These are phyloP conservation scores for Poliocrania exsul DNA, from an alignment of 2,797 vertebrate species.

Conservation along the genomic window DNA sequence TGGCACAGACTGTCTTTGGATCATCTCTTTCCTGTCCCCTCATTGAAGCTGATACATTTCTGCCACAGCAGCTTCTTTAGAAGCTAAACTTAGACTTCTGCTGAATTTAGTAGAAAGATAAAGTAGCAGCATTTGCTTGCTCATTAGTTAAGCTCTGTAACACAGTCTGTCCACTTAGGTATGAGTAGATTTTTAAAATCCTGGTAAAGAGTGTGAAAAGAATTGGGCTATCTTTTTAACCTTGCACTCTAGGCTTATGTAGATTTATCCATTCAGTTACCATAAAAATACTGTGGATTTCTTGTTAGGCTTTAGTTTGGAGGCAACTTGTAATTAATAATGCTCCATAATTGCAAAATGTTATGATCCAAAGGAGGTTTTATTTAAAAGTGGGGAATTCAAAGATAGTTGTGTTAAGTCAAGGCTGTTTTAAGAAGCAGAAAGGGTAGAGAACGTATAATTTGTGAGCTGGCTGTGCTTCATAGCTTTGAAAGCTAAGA, in stretches of 20 bases:
- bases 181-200: neutral
- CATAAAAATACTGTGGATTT: neutral
- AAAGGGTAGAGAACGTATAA: fast-evolving
- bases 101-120: neutral
- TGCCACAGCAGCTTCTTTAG: neutral
- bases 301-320: neutral
- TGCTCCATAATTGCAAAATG: neutral
- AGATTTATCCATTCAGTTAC: neutral
- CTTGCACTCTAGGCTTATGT: neutral
- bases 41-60: neutral
- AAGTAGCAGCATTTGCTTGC: neutral
- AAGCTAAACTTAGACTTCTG: neutral
- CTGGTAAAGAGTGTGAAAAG: neutral
- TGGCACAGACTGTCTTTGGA: neutral
- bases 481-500: neutral
- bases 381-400: neutral
- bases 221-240: neutral
- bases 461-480: neutral
- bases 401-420: neutral
- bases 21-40: neutral
- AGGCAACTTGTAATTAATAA: conserved; percentile 33
- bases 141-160: neutral
- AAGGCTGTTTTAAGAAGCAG: neutral
- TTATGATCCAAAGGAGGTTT: neutral
- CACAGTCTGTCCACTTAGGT: neutral